These are phyloP conservation scores for Perodicticus potto DNA, from an alignment of 2,797 vertebrate species.

Conservation along the genomic window DNA sequence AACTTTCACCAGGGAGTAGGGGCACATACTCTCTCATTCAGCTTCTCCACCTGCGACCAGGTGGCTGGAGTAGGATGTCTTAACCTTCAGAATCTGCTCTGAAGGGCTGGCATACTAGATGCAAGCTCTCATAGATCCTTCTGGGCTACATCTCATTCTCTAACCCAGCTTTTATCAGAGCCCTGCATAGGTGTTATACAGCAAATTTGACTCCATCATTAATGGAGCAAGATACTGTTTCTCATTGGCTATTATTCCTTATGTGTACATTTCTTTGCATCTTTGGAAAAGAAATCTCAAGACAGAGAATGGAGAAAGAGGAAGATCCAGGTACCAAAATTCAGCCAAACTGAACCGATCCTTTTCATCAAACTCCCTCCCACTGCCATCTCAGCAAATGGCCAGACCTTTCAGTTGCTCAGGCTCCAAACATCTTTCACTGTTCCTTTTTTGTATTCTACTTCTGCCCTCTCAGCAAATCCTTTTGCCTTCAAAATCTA, in stretches of 20 bases:
- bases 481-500: neutral
- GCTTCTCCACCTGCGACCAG: neutral
- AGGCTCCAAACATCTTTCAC: neutral
- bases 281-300: conserved; percentile 20
- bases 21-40: neutral
- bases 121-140: neutral
- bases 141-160: neutral
- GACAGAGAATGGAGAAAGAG: neutral
- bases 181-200: neutral
- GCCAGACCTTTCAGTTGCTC: neutral
- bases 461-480: neutral
- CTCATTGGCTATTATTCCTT: neutral
- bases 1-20: neutral
- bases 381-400: neutral
- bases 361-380: neutral
- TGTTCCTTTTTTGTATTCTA: neutral
- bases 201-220: neutral
- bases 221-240: neutral
- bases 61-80: neutral
- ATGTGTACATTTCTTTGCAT: neutral
- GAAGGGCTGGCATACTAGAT: neutral
- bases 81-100: neutral
- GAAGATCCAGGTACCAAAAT: neutral
- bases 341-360: neutral
- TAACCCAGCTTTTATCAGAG: neutral